phyloP scores from a whole-genome alignment of 2,888 invertebrate genomes.

The Pseudococcus jackbeardsleyi region DNA sequence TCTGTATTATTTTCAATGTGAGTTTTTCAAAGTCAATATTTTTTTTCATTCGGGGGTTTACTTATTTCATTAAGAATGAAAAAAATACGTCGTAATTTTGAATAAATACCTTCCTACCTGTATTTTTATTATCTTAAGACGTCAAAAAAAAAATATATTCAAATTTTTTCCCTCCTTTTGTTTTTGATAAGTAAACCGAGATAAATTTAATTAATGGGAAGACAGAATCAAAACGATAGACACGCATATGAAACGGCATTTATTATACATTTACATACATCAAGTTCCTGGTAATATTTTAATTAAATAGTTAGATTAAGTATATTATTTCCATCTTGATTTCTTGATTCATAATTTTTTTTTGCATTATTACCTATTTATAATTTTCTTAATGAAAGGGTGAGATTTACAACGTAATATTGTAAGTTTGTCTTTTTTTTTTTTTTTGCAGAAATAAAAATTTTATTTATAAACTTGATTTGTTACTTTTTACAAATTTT shows the following conservation, averaged over 20 bases:
- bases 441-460: neutral
- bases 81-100: neutral
- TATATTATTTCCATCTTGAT: neutral
- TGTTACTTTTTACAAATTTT: no score
- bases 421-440: neutral
- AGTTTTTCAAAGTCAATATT: neutral
- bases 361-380: neutral
- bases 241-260: conserved; percentile 8
- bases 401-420: neutral
- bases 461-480: neutral
- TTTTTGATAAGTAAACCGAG: neutral
- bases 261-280: neutral
- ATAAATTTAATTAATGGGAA: neutral
- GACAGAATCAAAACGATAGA: neutral
- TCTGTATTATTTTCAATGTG: neutral
- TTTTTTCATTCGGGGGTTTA: neutral
- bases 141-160: no score
- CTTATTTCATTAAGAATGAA: neutral
- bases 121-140: no score
- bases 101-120: neutral
- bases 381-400: neutral
- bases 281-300: neutral
- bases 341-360: neutral
- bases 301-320: neutral
- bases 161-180: neutral